Evolutionary conservation across 2,113 vertebrate species (phyloP).

Genomic region (Himantopus leucocephalus): DNA sequence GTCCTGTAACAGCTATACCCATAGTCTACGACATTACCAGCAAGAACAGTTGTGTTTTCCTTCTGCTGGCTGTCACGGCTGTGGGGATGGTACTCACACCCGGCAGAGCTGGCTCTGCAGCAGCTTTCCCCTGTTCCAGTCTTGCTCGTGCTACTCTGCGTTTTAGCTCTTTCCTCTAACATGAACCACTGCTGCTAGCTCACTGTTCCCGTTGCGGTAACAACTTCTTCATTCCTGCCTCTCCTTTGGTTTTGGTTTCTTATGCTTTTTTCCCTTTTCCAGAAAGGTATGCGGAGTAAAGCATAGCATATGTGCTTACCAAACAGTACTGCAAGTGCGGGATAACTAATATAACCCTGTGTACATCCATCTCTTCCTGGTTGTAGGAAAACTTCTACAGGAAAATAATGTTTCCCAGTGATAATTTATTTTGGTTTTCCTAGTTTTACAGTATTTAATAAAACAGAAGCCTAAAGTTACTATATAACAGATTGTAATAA

Average conservation of each 20-base stretch:
- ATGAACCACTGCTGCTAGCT: neutral
- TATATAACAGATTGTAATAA: neutral
- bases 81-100: neutral
- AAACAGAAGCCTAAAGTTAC: neutral
- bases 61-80: neutral
- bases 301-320: neutral
- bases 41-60: neutral
- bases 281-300: neutral
- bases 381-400: neutral
- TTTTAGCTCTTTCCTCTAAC: neutral
- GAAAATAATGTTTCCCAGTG: neutral
- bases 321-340: neutral
- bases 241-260: neutral
- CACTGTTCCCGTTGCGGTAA: neutral
- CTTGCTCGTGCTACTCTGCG: accelerated
- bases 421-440: neutral
- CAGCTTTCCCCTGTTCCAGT: neutral
- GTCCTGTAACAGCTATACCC: neutral
- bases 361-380: neutral
- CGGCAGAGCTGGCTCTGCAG: neutral
- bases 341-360: neutral
- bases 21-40: neutral
- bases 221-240: neutral
- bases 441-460: neutral
- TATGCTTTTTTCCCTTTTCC: neutral